Base-by-base conservation (phyloP, 2,797 vertebrate genomes). In the Glossophaga mutica region DNA sequence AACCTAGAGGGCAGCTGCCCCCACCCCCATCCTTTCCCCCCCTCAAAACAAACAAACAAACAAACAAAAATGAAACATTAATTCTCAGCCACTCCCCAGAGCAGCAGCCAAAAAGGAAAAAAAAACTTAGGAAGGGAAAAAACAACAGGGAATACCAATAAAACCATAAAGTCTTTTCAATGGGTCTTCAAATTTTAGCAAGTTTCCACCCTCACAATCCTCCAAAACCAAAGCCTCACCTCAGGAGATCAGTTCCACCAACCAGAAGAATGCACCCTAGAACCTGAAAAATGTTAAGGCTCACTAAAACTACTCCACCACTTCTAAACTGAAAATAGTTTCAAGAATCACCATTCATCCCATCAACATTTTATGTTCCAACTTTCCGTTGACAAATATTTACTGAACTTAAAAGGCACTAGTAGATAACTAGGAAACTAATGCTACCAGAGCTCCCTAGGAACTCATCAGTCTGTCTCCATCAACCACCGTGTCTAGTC, bases 171-270 rank as follows among this genome's bases (percentile, higher is more conserved):
- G 50, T 82, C 78, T 34, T 87, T 67, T 86, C 85, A 92, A 5
- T 24, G 26, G 8, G 18, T 93, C 62, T 82, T 91, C 70, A 89
- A 44, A 86, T 87, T 37, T 90, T 68, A 90, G 48, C 44, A 94
- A 55, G 46, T 91, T 90, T 70, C 44, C 55, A 50, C 42, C 29
- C 50, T 86, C 78, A 37, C 70, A 44, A 88, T 9, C 22, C 71
- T 78, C 78, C 88, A 57, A 96, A 97, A 78, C 57, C 71, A 95
- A 74, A 91, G 68, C 34, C 65, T 95, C 50, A 82, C 71, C 65
- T 70, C 24, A 5, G 46, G 71, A 84, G n/a, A 52, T 81, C 84
- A 34, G 52, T 50, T 81, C 73, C 87, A 78, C 48, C 87, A 34
- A 32, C n/a, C 14, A 39, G 24, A 44, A 39, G 24, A 44, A 59